Evolutionary conservation across 2,113 vertebrate genomes (phyloP), one percentile per base, ranked within the genome.

Genomic region (Limnothrissa miodon): DNA sequence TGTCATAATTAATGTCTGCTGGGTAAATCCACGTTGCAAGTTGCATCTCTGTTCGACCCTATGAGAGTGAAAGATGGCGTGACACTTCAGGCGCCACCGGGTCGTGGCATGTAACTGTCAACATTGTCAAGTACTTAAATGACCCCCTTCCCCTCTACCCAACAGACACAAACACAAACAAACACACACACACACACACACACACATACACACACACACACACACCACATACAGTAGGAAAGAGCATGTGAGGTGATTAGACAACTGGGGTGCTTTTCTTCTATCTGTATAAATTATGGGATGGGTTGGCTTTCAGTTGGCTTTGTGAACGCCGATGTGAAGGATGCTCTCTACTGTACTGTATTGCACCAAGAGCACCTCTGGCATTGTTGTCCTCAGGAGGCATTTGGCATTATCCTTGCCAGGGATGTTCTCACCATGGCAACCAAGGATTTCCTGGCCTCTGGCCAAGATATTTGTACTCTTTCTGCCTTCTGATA

Each of bases 401-500:
- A 74, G 66, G 66, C 66, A 17, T 33, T 74, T 33, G 4, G 29
- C 15, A 17, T 74, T 74, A 74, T 33, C 29, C 66, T 74, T 39
- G 25, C 66, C 66, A 33, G 9, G 10, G 66, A 17, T 74, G 66
- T 33, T 74, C n/a, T 88, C 78, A 83, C 87, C 83, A 88, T 86
- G 80, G 83, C 78, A 87, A 85, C 89, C 62, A 46, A 44, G 5
- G 33, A 48, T 53, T 36, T 29, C 66, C 33, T 62, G 81, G 81
- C 70, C 66, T 25, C 23, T 17, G 39, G 83, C 79, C 86, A 84
- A 19, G 29, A 59, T 78, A 62, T 39, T 74, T 74, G 66, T 21
- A 23, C 10, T 66, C 80, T 84, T 1, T 9, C 33, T 80, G 78
- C 11, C 51, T 78, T 59, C 25, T 81, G 83, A 84, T 62, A 45